Conservation (phyloP, 2,797 vertebrate genomes). For the Rhabdophis nuchalis region DNA sequence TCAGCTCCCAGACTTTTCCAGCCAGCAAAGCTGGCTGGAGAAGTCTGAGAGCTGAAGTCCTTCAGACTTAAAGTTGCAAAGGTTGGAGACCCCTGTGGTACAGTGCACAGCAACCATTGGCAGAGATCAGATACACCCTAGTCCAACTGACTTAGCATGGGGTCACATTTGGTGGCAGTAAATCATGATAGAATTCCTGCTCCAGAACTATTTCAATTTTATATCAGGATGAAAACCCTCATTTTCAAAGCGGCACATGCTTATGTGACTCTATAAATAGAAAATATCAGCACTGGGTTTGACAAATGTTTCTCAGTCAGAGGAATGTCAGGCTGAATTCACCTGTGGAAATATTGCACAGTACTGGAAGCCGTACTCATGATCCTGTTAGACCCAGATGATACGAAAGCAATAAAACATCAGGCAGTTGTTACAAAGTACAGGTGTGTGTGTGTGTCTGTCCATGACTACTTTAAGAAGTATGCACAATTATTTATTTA, state of each 20-base stretch:
- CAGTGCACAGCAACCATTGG: constrained; percentile 59
- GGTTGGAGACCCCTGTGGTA: too few species aligned
- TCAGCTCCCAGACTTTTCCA: too few species aligned
- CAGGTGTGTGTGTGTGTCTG: constrained; percentile 38
- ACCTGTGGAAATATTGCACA: constrained; percentile 48
- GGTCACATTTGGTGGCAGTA: constrained; percentile 60
- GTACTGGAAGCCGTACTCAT: background rate
- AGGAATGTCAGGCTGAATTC: constrained; percentile 47
- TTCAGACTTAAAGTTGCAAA: too few species aligned
- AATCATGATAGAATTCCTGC: constrained; percentile 60
- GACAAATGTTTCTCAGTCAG: constrained; percentile 48
- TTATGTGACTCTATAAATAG: constrained; percentile 61
- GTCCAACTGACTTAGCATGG: constrained; percentile 57
- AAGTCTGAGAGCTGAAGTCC: too few species aligned
- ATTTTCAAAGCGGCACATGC: constrained; percentile 49
- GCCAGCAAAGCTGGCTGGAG: too few species aligned
- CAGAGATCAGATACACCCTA: constrained; percentile 23
- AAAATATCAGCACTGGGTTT: constrained; percentile 42
- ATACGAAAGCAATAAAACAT: constrained; percentile 43
- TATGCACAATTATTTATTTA: constrained; percentile 19
- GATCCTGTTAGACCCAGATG: constrained; percentile 23
- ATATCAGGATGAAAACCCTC: constrained; percentile 48
- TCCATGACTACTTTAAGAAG: background rate
- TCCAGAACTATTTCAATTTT: constrained; percentile 46
- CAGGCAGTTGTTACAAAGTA: constrained; percentile 43